Conservation (phyloP, 2,113 vertebrate species). For the Peromyscus leucopus region DNA sequence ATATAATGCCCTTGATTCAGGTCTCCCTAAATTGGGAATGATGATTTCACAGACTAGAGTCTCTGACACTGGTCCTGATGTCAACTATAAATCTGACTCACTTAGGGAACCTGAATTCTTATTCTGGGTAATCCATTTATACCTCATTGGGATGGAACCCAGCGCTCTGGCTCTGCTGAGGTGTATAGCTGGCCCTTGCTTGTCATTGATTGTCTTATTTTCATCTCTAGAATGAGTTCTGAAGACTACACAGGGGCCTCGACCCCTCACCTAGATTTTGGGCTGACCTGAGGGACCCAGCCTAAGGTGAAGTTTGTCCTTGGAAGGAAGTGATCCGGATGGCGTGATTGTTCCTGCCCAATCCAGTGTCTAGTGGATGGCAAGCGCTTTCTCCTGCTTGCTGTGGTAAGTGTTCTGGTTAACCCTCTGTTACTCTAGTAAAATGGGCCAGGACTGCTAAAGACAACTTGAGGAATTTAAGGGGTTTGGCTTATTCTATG, state of each 20-base stretch:
- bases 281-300: not conserved
- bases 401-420: slow-evolving; percentile 13
- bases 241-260: no score
- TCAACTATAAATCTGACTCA: slow-evolving; percentile 73
- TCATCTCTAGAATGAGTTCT: slow-evolving; percentile 26
- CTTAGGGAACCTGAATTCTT: slow-evolving; percentile 43
- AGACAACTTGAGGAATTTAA: not conserved
- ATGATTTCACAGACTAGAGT: slow-evolving; percentile 85
- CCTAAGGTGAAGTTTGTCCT: not conserved
- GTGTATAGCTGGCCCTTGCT: rapidly evolving
- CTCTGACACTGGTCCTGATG: slow-evolving; percentile 78
- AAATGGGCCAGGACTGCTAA: not conserved
- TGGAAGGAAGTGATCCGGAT: no score
- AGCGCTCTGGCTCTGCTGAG: not conserved
- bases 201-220: not conserved
- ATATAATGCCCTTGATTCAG: not conserved
- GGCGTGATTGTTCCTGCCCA: not conserved
- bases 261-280: not conserved
- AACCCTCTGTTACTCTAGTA: not conserved
- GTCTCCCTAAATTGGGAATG: slow-evolving; percentile 70
- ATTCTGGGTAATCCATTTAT: not conserved
- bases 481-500: not conserved
- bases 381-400: rapidly evolving
- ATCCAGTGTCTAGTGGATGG: not conserved
- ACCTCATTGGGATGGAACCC: not conserved